Base-by-base conservation (phyloP, 2,888 invertebrate genomes). In the Harmothoe impar region DNA sequence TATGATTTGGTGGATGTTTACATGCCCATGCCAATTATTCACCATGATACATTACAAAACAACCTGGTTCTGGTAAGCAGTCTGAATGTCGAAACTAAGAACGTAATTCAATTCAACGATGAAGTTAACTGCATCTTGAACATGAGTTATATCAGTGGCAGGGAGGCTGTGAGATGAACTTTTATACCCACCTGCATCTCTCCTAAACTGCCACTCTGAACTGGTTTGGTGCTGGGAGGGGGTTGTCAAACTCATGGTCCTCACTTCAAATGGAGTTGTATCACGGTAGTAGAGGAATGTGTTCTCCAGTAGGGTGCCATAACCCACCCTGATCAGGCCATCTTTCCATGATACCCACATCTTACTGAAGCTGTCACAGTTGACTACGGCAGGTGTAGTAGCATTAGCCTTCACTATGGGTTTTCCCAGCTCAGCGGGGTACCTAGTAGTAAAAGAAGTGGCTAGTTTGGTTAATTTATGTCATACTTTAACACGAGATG, bases 321-420 rank as follows among this genome's bases (percentile, higher is more conserved):
- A 33, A 0, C 86, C 86, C 54, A 86, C 54, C 52, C 23, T 23
- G 20, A 86, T 52, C 52, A 29, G 17, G 5, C 86, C 86, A 29
- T 54, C 86, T 7, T 12, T 29, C 86, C 86, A 86, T 0, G 86
- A 86, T 5, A 86, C 25, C 86, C 86, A 86, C 29, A 86, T 0
- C 54, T 52, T 86, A 5, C n/a, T 29, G 29, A 86, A 86, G 29
- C 17, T 12, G n/a, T 54, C 31, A 23, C 86, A 86, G 54, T 86
- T 54, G 10, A 86, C 20, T 12, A 86, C 20, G 0, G 7, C 86
- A 7, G 29, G 29, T 15, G 86, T 81, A 0, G 35, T 81, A 35
- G 81, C 81, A 81, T 81, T 81, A 0, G 20, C 81, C 43, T 35
- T 81, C 17, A 81, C 17, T 81, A 35, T 33, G 5, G 15, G 1